Conservation (phyloP, 2,113 vertebrate genomes). For the Silurus glanis region DNA sequence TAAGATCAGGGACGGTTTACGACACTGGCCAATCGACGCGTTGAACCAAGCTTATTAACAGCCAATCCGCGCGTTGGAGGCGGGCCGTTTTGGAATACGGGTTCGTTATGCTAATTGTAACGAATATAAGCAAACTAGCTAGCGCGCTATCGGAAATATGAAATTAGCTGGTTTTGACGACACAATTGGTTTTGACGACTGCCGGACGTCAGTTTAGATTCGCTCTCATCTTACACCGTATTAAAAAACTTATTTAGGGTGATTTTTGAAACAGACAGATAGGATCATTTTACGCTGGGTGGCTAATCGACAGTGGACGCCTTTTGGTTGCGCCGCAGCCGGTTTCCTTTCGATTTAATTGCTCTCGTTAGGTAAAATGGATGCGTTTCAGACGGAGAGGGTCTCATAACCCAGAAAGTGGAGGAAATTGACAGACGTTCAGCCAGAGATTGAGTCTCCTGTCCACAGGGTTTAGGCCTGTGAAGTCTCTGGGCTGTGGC, state of each 20-base stretch:
- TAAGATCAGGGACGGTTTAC: too few species aligned
- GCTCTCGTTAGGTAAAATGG: background rate
- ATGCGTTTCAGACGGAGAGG: too few species aligned
- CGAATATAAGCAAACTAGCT: background rate
- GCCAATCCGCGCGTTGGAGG: constrained; percentile 4
- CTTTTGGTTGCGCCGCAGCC: background rate
- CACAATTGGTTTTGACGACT: background rate
- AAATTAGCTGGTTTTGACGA: background rate
- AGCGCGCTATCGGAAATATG: constrained; percentile 2
- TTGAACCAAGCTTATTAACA: too few species aligned
- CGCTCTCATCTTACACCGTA: background rate
- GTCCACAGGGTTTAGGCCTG: constrained; percentile 11
- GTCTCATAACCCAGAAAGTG: background rate
- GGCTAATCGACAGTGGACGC: constrained; percentile 6
- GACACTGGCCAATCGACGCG: background rate
- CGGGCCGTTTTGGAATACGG: background rate
- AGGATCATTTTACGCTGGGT: background rate
- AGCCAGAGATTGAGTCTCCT: background rate
- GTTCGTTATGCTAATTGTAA: constrained; percentile 18
- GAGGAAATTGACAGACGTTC: too few species aligned
- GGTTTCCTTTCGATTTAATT: background rate
- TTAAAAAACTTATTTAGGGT: background rate
- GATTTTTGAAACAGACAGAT: background rate
- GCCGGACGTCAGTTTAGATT: too few species aligned
- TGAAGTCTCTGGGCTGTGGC: constrained; percentile 6